Conservation (phyloP, 2,797 vertebrate genomes). For the Loris lydekkerianus region DNA sequence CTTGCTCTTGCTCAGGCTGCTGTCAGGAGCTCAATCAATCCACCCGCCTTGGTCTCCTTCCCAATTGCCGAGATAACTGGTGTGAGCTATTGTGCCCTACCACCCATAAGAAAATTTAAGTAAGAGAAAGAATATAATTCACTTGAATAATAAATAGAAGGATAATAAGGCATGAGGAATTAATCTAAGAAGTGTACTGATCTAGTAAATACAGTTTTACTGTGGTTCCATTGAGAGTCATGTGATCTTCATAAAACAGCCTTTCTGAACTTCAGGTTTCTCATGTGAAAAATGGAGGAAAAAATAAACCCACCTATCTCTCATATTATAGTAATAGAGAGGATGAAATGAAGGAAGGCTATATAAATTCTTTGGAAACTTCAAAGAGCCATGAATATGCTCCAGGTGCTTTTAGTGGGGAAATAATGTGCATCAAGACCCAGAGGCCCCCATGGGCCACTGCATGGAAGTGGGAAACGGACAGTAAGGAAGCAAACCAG, state of each 20-base stretch:
- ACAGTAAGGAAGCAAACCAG: neutral
- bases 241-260: neutral
- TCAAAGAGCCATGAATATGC: neutral
- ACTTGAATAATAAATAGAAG: constrained; percentile 51
- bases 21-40: too few species aligned
- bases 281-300: neutral
- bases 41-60: too few species aligned
- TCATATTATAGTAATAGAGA: constrained; percentile 2
- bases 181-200: neutral
- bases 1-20: too few species aligned
- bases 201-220: neutral
- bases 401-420: neutral
- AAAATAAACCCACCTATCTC: neutral
- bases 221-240: neutral
- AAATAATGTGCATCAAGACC: neutral
- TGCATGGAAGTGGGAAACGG: accelerated
- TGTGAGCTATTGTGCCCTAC: too few species aligned
- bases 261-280: neutral
- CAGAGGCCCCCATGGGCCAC: neutral
- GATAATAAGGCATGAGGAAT: neutral
- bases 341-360: neutral
- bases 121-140: constrained; percentile 19
- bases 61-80: too few species aligned
- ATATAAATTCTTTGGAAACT: neutral
- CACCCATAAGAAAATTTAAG: constrained; percentile 27